These are phyloP conservation scores for Tetrao urogallus DNA, from an alignment of 2,113 vertebrate genomes.

Conservation along the genomic window DNA sequence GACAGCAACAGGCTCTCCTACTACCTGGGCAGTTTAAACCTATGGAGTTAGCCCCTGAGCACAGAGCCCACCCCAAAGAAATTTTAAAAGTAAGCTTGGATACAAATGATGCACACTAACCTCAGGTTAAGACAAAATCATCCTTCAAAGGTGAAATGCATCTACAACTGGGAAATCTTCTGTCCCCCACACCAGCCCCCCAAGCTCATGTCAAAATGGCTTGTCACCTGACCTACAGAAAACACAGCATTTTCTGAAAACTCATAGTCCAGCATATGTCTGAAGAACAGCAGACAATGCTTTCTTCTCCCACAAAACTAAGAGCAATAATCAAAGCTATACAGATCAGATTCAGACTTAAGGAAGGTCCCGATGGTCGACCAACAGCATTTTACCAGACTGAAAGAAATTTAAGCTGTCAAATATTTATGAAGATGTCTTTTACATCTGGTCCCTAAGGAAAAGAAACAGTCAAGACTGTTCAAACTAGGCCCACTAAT, in stretches of 20 bases:
- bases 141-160: background rate
- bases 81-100: background rate
- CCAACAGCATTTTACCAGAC: background rate
- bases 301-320: background rate
- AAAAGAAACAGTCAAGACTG: background rate
- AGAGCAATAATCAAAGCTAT: background rate
- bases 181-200: background rate
- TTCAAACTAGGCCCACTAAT: background rate
- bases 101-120: background rate
- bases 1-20: background rate
- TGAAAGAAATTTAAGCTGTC: background rate
- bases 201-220: background rate
- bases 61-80: background rate
- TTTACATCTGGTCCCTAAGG: background rate
- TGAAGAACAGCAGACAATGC: background rate
- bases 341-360: background rate
- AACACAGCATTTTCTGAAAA: background rate
- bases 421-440: background rate
- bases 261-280: background rate
- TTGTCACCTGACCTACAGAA: background rate
- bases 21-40: background rate
- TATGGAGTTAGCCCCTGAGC: background rate
- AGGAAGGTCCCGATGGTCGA: background rate
- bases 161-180: background rate
- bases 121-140: background rate